Conservation (phyloP, 2,797 vertebrate genomes). For the Ctenosaura bakeri region DNA sequence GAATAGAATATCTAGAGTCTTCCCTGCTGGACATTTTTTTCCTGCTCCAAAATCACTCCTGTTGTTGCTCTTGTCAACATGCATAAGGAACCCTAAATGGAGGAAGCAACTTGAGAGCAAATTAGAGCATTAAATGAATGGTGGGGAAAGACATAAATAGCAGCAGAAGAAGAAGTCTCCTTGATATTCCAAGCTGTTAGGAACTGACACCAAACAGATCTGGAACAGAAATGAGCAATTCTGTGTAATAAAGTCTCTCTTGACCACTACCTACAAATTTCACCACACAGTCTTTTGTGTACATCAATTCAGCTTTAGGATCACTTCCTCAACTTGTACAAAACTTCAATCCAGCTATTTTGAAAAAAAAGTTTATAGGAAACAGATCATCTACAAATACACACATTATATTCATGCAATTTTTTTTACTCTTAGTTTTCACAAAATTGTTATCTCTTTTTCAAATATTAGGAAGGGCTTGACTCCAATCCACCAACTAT, state of each 20-base stretch:
- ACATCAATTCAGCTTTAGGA: background rate
- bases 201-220: too few relatives aligned
- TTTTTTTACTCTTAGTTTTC: background rate
- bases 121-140: background rate
- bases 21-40: background rate
- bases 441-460: background rate
- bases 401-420: background rate
- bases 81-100: background rate
- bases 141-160: background rate
- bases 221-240: background rate
- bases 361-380: background rate
- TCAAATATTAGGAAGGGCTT: background rate
- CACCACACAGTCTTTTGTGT: slow-evolving; percentile 21
- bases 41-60: background rate
- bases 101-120: background rate
- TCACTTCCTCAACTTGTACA: background rate
- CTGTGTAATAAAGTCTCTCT: too few relatives aligned
- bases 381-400: background rate
- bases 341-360: too few relatives aligned
- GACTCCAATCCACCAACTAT: too few relatives aligned
- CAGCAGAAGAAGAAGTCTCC: background rate
- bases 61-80: background rate
- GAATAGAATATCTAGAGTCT: too few relatives aligned
- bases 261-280: background rate
- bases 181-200: background rate